phyloP scores from a whole-genome alignment of 2,888 invertebrate species.

The Rotaria sp. region DNA sequence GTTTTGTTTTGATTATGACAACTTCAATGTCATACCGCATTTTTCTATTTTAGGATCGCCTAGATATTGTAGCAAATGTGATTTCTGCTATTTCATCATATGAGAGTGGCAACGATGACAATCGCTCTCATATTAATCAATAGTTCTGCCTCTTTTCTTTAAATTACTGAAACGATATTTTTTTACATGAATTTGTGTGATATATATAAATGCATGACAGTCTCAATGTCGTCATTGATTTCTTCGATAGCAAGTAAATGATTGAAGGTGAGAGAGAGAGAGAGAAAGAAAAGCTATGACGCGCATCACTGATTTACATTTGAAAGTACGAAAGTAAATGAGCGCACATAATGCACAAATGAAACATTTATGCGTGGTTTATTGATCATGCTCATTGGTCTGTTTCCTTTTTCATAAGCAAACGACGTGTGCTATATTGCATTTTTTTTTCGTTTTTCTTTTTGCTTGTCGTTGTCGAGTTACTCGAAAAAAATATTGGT shows the following conservation, averaged over 20 bases:
- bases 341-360: not conserved
- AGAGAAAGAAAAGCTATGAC: not conserved
- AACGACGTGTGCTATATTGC: not conserved
- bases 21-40: no score
- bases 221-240: slow-evolving; percentile 12
- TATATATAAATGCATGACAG: not conserved
- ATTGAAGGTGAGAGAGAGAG: not conserved
- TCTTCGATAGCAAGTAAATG: not conserved
- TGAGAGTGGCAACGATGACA: not conserved
- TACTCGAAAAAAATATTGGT: not conserved
- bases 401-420: not conserved
- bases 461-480: not conserved
- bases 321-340: not conserved
- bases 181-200: not conserved
- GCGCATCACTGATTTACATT: not conserved
- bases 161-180: not conserved
- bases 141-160: no score
- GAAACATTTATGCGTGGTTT: not conserved
- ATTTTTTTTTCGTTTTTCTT: not conserved
- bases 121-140: not conserved
- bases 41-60: not conserved
- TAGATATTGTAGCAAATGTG: not conserved
- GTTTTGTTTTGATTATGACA: no score
- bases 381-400: not conserved
- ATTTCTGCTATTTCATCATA: not conserved